phyloP scores from a whole-genome alignment of 1,140 invertebrate genomes.

The Hesperophylax magnus region DNA sequence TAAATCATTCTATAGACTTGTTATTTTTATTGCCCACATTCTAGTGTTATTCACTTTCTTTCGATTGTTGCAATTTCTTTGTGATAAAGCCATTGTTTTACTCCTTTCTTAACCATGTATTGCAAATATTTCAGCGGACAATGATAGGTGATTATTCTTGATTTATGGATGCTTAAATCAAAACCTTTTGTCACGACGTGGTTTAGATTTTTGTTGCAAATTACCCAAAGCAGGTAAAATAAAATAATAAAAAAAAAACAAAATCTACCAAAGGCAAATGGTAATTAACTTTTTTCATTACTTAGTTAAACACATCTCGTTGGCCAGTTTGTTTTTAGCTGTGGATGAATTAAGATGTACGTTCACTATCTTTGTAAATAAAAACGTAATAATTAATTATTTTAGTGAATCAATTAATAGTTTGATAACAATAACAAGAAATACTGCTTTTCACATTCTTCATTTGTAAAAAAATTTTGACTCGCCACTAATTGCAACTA shows the following conservation, averaged over 20 bases:
- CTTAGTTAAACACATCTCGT: not conserved
- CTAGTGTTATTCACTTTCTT: slow-evolving; percentile 7
- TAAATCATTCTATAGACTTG: not conserved
- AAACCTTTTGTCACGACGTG: not conserved
- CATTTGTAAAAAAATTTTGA: too few relatives aligned
- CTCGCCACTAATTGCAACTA: too few relatives aligned
- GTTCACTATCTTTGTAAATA: not conserved
- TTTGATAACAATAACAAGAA: too few relatives aligned
- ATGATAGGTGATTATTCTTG: slow-evolving; percentile 1
- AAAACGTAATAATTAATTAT: too few relatives aligned
- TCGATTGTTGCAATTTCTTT: not conserved
- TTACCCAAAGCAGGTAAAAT: not conserved
- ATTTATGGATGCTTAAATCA: slow-evolving; percentile 12
- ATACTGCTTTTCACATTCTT: too few relatives aligned
- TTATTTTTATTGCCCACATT: slow-evolving; percentile 14
- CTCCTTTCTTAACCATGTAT: slow-evolving; percentile 24
- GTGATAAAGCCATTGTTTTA: slow-evolving; percentile 3
- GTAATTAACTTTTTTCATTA: not conserved
- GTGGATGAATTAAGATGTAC: not conserved
- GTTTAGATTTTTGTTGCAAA: slow-evolving; percentile 1
- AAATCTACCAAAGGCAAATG: not conserved
- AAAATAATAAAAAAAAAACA: too few relatives aligned
- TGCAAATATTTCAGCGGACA: slow-evolving; percentile 35
- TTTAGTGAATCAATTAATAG: too few relatives aligned
- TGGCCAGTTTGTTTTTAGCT: slow-evolving; percentile 15